Percentiles rank a stretch among this genome's conserved stretches.
Conservation (phyloP, 2,113 vertebrate species). For the Pituophis catenifer region DNA sequence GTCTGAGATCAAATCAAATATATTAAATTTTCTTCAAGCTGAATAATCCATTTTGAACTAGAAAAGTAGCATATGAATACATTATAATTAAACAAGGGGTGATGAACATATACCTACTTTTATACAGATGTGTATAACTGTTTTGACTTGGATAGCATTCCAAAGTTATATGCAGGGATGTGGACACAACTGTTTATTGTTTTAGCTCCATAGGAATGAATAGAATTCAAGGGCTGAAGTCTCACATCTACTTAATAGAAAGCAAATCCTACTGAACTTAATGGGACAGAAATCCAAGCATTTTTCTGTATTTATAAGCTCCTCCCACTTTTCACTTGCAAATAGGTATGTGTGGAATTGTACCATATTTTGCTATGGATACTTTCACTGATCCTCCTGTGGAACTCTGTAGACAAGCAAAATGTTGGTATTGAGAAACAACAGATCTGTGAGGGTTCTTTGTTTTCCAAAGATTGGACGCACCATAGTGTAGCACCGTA, state of each 20-base stretch:
- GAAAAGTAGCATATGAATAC: background rate
- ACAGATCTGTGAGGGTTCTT: background rate
- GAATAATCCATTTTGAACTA: background rate
- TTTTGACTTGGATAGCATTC: background rate
- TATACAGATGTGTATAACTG: background rate
- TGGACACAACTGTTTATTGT: background rate
- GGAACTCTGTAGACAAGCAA: background rate
- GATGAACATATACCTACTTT: background rate
- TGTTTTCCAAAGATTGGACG: background rate
- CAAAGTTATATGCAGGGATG: background rate
- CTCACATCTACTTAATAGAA: too few relatives aligned
- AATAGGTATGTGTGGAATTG: too few relatives aligned
- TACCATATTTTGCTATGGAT: background rate
- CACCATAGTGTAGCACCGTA: background rate
- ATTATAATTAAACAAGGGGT: background rate
- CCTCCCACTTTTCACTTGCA: too few relatives aligned
- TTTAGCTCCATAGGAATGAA: background rate
- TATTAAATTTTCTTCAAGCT: background rate
- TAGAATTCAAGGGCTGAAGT: too few relatives aligned
- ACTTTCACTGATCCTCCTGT: slow-evolving; percentile 9
- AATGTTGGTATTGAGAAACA: background rate
- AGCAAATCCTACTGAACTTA: too few relatives aligned
- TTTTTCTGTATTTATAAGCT: too few relatives aligned
- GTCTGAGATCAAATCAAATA: background rate
- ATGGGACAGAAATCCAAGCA: too few relatives aligned